These are phyloP conservation scores for Diarsia brunnea DNA, from an alignment of 2,888 invertebrate genomes.

Conservation along the genomic window DNA sequence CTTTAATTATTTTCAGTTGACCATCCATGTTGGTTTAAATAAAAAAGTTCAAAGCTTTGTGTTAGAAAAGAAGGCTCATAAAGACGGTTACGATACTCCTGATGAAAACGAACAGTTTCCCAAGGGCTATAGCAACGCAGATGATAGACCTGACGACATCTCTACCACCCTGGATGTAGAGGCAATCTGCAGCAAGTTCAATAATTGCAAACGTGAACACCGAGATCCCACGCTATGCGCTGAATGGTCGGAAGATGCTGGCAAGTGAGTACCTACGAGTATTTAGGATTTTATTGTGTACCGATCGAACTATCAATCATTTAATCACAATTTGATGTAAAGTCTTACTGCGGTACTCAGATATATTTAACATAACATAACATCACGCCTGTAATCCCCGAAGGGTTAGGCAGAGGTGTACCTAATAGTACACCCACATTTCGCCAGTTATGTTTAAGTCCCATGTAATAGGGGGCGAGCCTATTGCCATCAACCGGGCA, in stretches of 20 bases:
- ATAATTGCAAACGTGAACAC: neutral
- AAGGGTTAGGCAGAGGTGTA: too few species aligned
- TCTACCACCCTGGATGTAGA: neutral
- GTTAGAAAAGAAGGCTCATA: constrained; percentile 1
- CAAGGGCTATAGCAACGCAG: neutral
- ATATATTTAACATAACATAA: too few species aligned
- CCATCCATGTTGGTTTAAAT: constrained; percentile 19
- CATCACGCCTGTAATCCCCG: too few species aligned
- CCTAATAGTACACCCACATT: too few species aligned
- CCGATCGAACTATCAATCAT: neutral
- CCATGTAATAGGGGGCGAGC: too few species aligned
- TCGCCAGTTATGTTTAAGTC: too few species aligned
- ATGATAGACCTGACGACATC: neutral
- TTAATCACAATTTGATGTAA: neutral
- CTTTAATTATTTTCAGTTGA: constrained; percentile 7
- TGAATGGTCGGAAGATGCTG: neutral
- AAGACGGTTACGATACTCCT: fast-evolving
- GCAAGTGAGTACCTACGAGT: neutral
- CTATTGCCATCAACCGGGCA: too few species aligned
- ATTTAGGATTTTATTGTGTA: neutral
- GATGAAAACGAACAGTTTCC: neutral
- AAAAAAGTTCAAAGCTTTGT: neutral
- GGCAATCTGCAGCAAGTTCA: constrained; percentile 1
- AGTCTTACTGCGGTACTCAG: too few species aligned
- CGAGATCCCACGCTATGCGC: neutral